Percentiles rank a stretch among this genome's conserved stretches.
phyloP scores from a whole-genome alignment of 2,888 invertebrate species.

The Agonopterix alstromeriana region DNA sequence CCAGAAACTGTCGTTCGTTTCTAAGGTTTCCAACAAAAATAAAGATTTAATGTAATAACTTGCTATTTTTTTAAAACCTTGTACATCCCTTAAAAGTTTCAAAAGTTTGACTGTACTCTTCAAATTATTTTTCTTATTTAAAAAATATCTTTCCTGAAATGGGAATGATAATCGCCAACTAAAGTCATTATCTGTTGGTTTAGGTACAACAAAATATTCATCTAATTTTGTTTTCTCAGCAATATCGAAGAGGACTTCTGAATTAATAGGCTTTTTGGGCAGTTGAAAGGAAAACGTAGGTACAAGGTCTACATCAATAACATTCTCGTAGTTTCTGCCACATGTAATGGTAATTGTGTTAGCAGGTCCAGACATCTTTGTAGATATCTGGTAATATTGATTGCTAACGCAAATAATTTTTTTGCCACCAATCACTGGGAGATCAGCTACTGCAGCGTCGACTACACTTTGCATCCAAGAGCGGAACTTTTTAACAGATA shows the following conservation, averaged over 20 bases:
- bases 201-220: conserved; percentile 49
- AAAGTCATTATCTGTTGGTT: conserved; percentile 38
- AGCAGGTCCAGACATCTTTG: conserved; percentile 46
- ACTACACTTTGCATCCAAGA: conserved; percentile 52
- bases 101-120: conserved; percentile 42
- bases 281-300: conserved; percentile 41
- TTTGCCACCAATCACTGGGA: conserved; percentile 30
- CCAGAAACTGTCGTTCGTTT: conserved; percentile 34
- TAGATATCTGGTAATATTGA: conserved; percentile 25
- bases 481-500: conserved; percentile 33
- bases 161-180: conserved; percentile 53
- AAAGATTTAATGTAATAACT: conserved; percentile 53
- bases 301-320: conserved; percentile 50
- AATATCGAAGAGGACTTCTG: conserved; percentile 34
- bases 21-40: conserved; percentile 43
- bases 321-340: conserved; percentile 24
- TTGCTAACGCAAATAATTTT: conserved; percentile 28
- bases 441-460: conserved; percentile 31
- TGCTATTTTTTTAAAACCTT: conserved; percentile 44
- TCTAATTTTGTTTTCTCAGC: conserved; percentile 19
- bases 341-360: conserved; percentile 35
- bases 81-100: conserved; percentile 43
- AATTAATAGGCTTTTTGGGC: conserved; percentile 29
- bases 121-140: conserved; percentile 38
- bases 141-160: conserved; percentile 40